phyloP scores from a whole-genome alignment of 2,888 invertebrate species.

The Xestoiulus laeticollis region DNA sequence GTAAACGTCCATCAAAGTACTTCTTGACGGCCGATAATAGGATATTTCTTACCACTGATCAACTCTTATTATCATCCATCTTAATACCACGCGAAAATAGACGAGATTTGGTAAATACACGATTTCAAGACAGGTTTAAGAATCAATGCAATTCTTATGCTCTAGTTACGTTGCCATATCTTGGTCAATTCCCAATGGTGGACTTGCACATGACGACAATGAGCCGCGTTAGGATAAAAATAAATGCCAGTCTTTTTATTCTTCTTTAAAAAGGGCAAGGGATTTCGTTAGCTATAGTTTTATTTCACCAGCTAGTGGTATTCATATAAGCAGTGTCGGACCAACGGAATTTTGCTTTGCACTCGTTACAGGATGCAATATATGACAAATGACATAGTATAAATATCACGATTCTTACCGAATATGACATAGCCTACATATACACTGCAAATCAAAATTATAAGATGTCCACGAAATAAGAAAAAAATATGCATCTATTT shows the following conservation, averaged over 20 bases:
- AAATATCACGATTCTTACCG: too few species aligned
- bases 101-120: background rate
- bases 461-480: too few species aligned
- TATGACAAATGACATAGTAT: too few species aligned
- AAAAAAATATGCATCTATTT: too few species aligned
- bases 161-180: background rate
- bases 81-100: constrained; percentile 7
- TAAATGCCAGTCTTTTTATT: background rate
- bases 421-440: too few species aligned
- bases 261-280: too few species aligned
- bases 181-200: background rate
- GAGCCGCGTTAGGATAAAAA: background rate
- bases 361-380: too few species aligned
- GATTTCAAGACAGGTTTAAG: background rate
- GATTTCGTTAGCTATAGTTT: too few species aligned
- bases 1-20: constrained; percentile 29
- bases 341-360: too few species aligned
- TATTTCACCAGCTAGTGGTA: too few species aligned
- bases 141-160: background rate
- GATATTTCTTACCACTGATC: constrained; percentile 34
- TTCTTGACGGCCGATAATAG: constrained; percentile 12
- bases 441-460: too few species aligned
- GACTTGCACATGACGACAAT: background rate
- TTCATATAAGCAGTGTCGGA: too few species aligned
- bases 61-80: constrained; percentile 34